Conservation (phyloP, 1,140 invertebrate species). For the Zaprionus africanus region DNA sequence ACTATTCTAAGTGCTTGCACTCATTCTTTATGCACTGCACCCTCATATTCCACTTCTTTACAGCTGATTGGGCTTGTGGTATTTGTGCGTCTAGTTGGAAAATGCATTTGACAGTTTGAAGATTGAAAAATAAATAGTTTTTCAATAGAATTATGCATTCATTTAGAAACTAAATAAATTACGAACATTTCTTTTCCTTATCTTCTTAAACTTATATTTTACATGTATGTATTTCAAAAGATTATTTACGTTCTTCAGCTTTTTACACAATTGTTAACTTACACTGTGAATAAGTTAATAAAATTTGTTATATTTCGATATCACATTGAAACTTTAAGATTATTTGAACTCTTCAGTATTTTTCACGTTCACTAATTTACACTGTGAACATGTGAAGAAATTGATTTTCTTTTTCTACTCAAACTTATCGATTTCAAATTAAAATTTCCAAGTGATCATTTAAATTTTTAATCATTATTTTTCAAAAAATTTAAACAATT, state of each 20-base stretch:
- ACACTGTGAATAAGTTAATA: no score
- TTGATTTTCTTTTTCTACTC: background rate
- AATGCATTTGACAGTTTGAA: conserved; percentile 15
- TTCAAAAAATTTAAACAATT: background rate
- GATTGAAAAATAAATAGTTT: background rate
- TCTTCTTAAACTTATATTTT: background rate
- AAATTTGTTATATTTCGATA: no score
- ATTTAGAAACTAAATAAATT: background rate
- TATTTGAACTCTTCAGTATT: no score
- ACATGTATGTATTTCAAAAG: background rate
- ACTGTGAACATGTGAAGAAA: no score
- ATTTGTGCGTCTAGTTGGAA: conserved; percentile 20
- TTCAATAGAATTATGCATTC: background rate
- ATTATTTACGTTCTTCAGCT: background rate
- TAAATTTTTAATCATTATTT: background rate
- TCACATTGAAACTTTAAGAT: no score
- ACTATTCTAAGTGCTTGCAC: conserved; percentile 37
- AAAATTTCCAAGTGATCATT: background rate
- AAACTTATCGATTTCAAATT: background rate
- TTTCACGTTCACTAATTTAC: no score
- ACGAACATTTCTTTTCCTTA: no score
- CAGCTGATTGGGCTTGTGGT: conserved; percentile 59
- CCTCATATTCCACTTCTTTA: conserved; percentile 42
- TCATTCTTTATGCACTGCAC: conserved; percentile 40
- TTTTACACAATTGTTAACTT: no score